phyloP scores from a whole-genome alignment of 2,888 invertebrate genomes.

The Nomada goodeniana region DNA sequence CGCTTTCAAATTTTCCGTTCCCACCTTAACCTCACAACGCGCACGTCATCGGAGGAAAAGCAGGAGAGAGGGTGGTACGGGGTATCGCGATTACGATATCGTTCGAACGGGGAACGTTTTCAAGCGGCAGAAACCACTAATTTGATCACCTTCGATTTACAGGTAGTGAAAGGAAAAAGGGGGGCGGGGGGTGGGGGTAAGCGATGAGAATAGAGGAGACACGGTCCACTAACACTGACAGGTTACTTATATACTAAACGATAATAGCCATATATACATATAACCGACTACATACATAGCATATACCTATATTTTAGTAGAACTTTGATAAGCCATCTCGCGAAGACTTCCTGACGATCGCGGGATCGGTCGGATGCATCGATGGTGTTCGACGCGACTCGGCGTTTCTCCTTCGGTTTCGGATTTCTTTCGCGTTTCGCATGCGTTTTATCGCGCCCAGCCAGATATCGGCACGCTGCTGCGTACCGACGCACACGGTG shows the following conservation, averaged over 20 bases:
- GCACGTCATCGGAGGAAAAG: neutral
- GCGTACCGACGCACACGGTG: neutral
- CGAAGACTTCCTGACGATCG: conserved; percentile 67
- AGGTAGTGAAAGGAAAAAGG: neutral
- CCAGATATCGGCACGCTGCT: neutral
- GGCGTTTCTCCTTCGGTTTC: neutral
- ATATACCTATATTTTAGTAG: conserved; percentile 83
- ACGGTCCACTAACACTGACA: conserved; percentile 78
- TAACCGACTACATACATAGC: conserved; percentile 80
- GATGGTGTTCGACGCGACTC: neutral
- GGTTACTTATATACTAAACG: conserved; percentile 78
- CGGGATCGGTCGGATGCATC: conserved; percentile 18
- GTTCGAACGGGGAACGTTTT: conserved; percentile 44
- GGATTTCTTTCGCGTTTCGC: neutral
- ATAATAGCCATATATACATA: conserved; percentile 81
- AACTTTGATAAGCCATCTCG: conserved; percentile 77
- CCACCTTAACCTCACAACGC: conserved; percentile 22
- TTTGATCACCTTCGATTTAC: conserved; percentile 27
- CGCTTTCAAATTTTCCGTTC: conserved; percentile 40
- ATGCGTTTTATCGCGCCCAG: too few species aligned
- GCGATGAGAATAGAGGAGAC: conserved; percentile 63
- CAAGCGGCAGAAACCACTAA: conserved; percentile 20
- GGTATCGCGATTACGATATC: conserved; percentile 44
- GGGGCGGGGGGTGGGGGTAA: neutral
- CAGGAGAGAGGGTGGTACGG: neutral